phyloP scores from a whole-genome alignment of 1,140 invertebrate species.

The Neotoxoptera formosana region DNA sequence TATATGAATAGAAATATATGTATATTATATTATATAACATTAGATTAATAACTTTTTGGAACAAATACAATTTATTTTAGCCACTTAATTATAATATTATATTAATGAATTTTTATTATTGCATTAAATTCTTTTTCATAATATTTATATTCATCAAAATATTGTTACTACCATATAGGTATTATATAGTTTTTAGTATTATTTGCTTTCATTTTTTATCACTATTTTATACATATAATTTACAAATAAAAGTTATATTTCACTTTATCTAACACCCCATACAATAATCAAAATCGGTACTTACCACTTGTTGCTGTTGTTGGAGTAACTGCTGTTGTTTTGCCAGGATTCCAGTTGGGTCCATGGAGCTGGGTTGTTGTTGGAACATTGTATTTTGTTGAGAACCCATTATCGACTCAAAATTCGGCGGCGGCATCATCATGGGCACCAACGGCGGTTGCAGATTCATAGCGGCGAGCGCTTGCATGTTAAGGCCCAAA shows the following conservation, averaged over 20 bases:
- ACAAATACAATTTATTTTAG: not conserved
- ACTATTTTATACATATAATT: not conserved
- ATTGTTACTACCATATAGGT: not conserved
- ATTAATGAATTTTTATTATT: too few species aligned
- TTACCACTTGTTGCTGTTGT: slow-evolving; percentile 74
- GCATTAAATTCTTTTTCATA: not conserved
- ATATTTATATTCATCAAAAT: not conserved
- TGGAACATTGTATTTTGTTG: slow-evolving; percentile 62
- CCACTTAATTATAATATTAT: too few species aligned
- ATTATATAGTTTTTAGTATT: not conserved
- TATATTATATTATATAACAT: too few species aligned
- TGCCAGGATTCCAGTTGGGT: slow-evolving; percentile 66
- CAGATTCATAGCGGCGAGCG: slow-evolving; percentile 85
- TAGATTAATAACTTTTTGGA: not conserved
- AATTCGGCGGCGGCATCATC: slow-evolving; percentile 85
- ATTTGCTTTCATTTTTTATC: not conserved
- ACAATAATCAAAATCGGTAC: slow-evolving; percentile 61
- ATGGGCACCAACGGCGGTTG: slow-evolving; percentile 87
- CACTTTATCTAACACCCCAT: not conserved
- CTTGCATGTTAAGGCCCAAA: slow-evolving; percentile 82
- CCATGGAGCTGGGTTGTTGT: slow-evolving; percentile 64
- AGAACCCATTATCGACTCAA: slow-evolving; percentile 70
- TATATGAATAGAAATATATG: not conserved
- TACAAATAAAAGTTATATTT: not conserved
- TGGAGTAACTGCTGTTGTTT: slow-evolving; percentile 75